phyloP scores from a whole-genome alignment of 1,140 invertebrate species.

The Cydia pomonella region DNA sequence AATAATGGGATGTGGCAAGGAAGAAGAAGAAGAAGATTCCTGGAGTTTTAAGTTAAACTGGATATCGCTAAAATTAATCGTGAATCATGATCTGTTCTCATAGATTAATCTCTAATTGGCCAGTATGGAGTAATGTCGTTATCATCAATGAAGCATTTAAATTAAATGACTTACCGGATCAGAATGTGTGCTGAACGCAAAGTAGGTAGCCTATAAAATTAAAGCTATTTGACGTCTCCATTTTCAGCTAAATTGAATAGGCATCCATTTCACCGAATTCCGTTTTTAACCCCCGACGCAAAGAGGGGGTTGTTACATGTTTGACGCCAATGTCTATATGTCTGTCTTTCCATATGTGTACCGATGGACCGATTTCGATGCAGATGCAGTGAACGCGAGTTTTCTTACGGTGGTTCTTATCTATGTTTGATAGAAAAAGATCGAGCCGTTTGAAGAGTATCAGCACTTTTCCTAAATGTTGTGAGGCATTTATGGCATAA shows the following conservation, averaged over 20 bases:
- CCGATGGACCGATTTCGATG: no score
- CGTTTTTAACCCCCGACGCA: background rate
- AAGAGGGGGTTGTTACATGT: no score
- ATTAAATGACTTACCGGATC: constrained; percentile 1
- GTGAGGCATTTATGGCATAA: no score
- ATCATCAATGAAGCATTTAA: background rate
- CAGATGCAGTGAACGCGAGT: no score
- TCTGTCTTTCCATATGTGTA: no score
- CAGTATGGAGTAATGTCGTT: background rate
- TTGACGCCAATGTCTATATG: no score
- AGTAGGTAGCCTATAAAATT: background rate
- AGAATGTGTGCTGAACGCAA: background rate
- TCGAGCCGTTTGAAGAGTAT: no score
- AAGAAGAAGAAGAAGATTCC: no score
- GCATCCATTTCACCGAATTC: background rate
- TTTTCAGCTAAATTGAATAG: background rate
- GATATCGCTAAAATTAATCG: background rate
- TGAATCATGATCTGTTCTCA: background rate
- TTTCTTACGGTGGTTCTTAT: no score
- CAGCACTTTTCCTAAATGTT: no score
- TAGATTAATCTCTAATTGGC: constrained; percentile 4
- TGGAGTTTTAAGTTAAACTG: background rate
- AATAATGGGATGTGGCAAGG: no score
- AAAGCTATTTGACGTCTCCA: background rate
- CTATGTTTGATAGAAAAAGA: no score